Conservation (phyloP, 23 tunicate genomes). For the Corella eumyota region DNA sequence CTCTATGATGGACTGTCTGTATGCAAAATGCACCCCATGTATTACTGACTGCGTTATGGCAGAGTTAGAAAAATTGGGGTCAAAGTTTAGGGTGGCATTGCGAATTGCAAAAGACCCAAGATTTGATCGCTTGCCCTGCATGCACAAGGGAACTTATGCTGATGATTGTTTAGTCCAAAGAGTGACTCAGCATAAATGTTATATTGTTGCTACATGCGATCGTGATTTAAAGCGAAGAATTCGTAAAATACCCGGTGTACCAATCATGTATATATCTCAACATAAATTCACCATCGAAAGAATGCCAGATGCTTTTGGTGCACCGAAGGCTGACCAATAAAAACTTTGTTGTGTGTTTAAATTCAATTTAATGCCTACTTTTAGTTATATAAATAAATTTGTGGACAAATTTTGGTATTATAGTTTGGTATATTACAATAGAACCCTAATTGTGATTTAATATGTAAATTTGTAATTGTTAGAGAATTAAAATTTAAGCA, state of each 20-base stretch:
- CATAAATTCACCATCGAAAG: conserved; percentile 87
- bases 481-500: background rate
- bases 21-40: conserved; percentile 93
- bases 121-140: conserved; percentile 77
- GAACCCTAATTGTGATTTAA: background rate
- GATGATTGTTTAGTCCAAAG: conserved; percentile 96
- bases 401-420: too few species aligned
- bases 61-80: conserved; percentile 91
- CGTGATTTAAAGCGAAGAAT: conserved; percentile 92
- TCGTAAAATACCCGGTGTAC: conserved; percentile 91
- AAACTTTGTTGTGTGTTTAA: background rate
- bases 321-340: conserved; percentile 78
- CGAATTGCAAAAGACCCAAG: conserved; percentile 88
- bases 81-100: conserved; percentile 65
- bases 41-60: conserved; percentile 99
- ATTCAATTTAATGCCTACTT: too few species aligned
- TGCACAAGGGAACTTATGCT: conserved; percentile 94
- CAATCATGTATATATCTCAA: conserved; percentile 88
- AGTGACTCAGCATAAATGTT: conserved; percentile 91
- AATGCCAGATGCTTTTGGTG: conserved; percentile 99
- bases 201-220: conserved; percentile 96
- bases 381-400: too few species aligned
- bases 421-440: too few species aligned
- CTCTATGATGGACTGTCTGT: conserved; percentile 89
- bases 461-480: too few species aligned